Conservation (phyloP, 2,888 invertebrate genomes). For the Pyrrhosoma nymphula region DNA sequence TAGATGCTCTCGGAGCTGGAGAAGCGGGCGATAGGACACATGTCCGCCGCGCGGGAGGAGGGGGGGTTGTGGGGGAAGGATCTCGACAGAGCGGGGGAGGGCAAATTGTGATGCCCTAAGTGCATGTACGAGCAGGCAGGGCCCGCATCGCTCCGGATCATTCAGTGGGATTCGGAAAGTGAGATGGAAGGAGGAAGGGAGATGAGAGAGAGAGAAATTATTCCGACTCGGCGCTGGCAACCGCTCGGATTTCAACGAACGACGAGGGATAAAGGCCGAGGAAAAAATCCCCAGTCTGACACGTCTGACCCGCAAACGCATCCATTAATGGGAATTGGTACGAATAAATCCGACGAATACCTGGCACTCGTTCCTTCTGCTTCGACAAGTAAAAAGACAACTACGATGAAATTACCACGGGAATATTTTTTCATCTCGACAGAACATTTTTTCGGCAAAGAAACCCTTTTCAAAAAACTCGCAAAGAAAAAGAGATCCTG, state of each 20-base stretch:
- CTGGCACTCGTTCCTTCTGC: neutral
- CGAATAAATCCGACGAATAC: neutral
- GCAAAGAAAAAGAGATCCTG: too few relatives aligned
- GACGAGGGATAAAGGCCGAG: neutral
- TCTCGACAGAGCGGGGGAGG: neutral
- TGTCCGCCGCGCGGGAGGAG: neutral
- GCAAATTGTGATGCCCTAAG: neutral
- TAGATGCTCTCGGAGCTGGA: neutral
- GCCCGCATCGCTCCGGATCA: conserved; percentile 15
- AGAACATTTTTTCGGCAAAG: too few relatives aligned
- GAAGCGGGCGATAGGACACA: neutral
- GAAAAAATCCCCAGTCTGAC: neutral
- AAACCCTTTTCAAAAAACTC: too few relatives aligned
- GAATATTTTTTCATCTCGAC: neutral
- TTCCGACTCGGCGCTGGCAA: conserved; percentile 12
- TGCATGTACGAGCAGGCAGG: neutral
- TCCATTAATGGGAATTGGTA: neutral
- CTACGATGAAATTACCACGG: neutral
- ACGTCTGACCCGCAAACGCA: neutral
- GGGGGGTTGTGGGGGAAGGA: neutral
- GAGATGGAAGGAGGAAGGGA: neutral
- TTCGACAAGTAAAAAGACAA: neutral
- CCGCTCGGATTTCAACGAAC: neutral
- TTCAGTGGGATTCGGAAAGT: neutral
- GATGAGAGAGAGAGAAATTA: neutral